Percentiles rank a stretch among this genome's conserved stretches.
Evolutionary conservation across 1,140 invertebrate species (phyloP).

Genomic region (Leucophenga varia): DNA sequence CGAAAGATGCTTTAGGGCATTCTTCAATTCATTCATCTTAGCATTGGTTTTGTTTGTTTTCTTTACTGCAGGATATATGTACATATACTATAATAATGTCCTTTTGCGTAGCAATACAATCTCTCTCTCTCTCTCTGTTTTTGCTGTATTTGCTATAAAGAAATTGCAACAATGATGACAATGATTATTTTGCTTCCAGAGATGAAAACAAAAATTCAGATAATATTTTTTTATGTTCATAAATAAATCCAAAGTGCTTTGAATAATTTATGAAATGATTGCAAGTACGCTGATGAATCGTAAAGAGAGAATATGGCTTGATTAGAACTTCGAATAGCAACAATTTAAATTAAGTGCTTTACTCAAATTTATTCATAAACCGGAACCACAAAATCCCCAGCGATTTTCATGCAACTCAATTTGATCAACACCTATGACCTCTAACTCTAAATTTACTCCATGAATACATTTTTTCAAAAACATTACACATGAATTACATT

Average conservation of each 20-base stretch:
- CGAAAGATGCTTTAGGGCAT: conserved; percentile 27
- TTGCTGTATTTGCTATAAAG: conserved; percentile 49
- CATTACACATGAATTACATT: conserved; percentile 1
- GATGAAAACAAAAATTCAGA: conserved; percentile 15
- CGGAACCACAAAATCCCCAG: conserved; percentile 22
- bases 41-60: no score
- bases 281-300: no score
- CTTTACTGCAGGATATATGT: neutral
- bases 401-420: no score
- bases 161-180: conserved; percentile 50
- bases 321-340: no score
- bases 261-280: conserved; percentile 39
- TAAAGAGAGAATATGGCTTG: no score
- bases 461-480: no score
- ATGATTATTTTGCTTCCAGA: conserved; percentile 40
- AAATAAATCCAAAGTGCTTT: conserved; percentile 35
- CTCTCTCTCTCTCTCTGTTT: conserved; percentile 16
- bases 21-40: no score
- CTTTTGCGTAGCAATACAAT: neutral
- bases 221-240: conserved; percentile 30
- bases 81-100: neutral
- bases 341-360: no score
- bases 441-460: no score
- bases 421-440: no score
- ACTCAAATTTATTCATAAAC: conserved; percentile 2